Percentiles rank a stretch among this genome's conserved stretches.
These are phyloP conservation scores for Leucophenga maculata DNA, from an alignment of 2,888 invertebrate genomes.

Conservation along the genomic window DNA sequence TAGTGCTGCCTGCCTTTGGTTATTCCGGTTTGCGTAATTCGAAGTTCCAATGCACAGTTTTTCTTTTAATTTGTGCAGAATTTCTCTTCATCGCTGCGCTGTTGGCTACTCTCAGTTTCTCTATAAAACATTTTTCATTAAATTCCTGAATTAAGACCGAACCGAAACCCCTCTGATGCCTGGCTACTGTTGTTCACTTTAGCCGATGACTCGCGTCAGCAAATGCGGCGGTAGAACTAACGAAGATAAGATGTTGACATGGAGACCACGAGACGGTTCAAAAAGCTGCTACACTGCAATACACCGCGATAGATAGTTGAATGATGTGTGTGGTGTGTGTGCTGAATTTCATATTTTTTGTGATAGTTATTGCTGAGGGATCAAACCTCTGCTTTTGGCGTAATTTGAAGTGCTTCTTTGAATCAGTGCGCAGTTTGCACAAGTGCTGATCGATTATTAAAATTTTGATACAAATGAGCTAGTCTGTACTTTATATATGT, in stretches of 20 bases:
- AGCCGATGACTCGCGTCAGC: constrained; percentile 42
- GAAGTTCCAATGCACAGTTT: constrained; percentile 2
- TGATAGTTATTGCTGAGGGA: constrained; percentile 31
- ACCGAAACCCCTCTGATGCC: constrained; percentile 27
- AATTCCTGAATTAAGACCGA: constrained; percentile 59
- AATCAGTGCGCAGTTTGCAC: no score
- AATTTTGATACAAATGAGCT: no score
- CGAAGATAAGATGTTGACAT: constrained; percentile 13
- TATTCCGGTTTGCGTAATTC: neutral
- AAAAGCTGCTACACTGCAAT: constrained; percentile 1
- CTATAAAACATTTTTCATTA: constrained; percentile 65
- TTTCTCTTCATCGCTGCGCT: constrained; percentile 31
- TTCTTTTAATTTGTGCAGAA: constrained; percentile 12
- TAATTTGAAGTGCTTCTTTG: constrained; percentile 10
- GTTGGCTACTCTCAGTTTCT: constrained; percentile 35
- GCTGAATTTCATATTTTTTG: constrained; percentile 53
- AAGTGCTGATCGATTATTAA: no score
- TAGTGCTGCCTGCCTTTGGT: neutral
- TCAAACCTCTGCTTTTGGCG: constrained; percentile 23
- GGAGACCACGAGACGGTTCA: constrained; percentile 1
- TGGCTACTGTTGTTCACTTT: constrained; percentile 32
- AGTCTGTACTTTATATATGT: no score
- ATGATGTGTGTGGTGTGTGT: neutral
- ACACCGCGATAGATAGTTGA: neutral
- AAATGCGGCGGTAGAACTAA: neutral